Evolutionary conservation across 2,888 invertebrate species (phyloP).

Genomic region (Papilio protenor): DNA sequence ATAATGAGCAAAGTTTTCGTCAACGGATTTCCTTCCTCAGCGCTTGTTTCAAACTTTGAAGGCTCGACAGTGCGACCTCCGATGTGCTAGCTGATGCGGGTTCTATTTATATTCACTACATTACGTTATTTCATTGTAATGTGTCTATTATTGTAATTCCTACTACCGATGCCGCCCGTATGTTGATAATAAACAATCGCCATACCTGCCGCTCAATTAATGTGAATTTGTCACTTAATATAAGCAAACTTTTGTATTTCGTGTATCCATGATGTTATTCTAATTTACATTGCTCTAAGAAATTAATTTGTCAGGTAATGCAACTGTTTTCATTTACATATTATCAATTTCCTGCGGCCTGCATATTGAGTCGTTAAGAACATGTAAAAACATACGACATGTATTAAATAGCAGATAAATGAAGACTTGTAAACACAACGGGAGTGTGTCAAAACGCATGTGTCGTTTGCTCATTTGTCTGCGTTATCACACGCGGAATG

Average conservation of each 20-base stretch:
- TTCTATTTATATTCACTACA: conserved; percentile 19
- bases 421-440: conserved; percentile 3
- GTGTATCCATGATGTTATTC: neutral
- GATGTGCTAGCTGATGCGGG: neutral
- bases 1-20: neutral
- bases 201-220: neutral
- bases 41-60: neutral
- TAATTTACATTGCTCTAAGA: neutral
- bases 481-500: conserved; percentile 12
- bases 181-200: neutral
- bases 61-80: neutral
- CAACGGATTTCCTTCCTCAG: neutral
- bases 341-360: neutral
- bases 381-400: neutral
- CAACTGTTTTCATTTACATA: neutral
- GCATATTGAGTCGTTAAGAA: neutral
- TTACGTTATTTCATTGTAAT: conserved; percentile 7
- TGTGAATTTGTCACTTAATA: neutral
- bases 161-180: neutral
- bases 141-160: conserved; percentile 16
- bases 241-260: neutral
- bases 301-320: neutral
- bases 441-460: neutral
- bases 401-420: conserved; percentile 10
- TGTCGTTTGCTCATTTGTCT: neutral